Evolutionary conservation across 2,113 vertebrate species (phyloP).

Genomic region (Quiscalus mexicanus): DNA sequence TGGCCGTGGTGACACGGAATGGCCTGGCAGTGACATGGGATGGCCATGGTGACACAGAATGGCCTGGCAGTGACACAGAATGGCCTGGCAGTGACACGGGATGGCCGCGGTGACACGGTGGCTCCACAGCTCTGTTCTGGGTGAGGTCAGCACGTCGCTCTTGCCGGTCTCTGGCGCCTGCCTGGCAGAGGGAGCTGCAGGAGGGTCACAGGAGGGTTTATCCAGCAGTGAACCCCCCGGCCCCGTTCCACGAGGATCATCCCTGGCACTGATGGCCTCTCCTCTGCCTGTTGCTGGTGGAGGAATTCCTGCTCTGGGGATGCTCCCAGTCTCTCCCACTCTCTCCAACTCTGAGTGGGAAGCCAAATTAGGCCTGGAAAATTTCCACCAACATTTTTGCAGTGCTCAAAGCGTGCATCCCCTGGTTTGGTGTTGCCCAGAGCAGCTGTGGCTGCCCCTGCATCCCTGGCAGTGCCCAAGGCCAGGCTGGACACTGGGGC

Average conservation of each 20-base stretch:
- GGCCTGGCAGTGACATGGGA: too few species aligned
- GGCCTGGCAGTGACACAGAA: too few species aligned
- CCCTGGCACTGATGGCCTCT: neutral
- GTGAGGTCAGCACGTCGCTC: fast-evolving
- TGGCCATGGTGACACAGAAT: too few species aligned
- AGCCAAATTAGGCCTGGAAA: neutral
- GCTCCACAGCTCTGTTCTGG: neutral
- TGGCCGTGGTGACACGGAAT: too few species aligned
- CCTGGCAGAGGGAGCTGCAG: neutral
- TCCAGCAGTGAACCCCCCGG: neutral
- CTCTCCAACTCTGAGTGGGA: neutral
- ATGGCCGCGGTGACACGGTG: neutral
- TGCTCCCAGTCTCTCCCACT: fast-evolving
- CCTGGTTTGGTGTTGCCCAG: too few species aligned
- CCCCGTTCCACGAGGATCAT: fast-evolving
- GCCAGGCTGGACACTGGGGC: neutral
- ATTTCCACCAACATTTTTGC: neutral
- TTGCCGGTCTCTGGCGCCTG: fast-evolving
- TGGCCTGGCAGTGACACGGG: too few species aligned
- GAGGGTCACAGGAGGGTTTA: neutral
- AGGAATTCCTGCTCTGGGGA: neutral
- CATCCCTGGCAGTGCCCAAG: neutral
- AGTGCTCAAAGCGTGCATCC: too few species aligned
- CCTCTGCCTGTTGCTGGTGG: fast-evolving
- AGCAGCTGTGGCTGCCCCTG: neutral